Evolutionary conservation across 2,797 vertebrate species (phyloP).

Genomic region (Falco rusticolus): DNA sequence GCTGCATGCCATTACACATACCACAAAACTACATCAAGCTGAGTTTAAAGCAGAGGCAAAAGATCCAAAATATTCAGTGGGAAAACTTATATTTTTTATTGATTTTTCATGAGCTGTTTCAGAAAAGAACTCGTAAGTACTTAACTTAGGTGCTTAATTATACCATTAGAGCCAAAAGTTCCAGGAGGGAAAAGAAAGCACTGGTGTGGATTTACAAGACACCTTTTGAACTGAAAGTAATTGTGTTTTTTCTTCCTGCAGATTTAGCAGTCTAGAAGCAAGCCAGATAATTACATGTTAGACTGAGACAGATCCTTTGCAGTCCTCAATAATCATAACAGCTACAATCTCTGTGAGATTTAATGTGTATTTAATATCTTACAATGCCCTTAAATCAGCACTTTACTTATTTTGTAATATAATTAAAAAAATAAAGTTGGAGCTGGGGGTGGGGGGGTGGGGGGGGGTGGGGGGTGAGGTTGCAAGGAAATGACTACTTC

Average conservation of each 20-base stretch:
- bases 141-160: background rate
- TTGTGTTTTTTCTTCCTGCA: background rate
- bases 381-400: background rate
- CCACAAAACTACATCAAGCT: background rate
- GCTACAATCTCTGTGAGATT: background rate
- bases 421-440: background rate
- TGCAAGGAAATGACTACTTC: background rate
- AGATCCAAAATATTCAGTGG: background rate
- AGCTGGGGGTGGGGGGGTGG: too few relatives aligned
- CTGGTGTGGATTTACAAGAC: background rate
- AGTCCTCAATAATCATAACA: background rate
- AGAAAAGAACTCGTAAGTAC: background rate
- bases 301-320: background rate
- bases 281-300: background rate
- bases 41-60: background rate
- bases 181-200: background rate
- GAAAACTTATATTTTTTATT: background rate
- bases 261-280: background rate
- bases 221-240: background rate
- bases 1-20: background rate
- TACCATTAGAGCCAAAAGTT: background rate
- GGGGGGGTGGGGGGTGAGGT: too few relatives aligned
- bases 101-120: background rate
- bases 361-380: background rate
- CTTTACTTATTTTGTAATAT: background rate